These are phyloP conservation scores for Bujurquina vittata DNA, from an alignment of 2,113 vertebrate species.

Conservation along the genomic window DNA sequence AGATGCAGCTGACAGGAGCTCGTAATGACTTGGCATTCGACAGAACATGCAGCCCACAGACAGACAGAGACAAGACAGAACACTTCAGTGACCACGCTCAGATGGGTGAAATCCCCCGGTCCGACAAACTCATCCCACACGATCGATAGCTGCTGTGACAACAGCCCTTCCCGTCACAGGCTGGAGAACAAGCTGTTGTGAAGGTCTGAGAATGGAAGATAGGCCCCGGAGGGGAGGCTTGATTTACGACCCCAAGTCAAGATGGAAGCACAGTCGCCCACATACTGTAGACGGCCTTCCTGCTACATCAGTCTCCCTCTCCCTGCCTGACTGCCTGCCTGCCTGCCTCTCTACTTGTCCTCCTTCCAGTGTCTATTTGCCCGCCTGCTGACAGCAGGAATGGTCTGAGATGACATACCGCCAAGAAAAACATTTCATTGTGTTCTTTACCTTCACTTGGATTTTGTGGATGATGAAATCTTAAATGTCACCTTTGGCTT, in stretches of 20 bases:
- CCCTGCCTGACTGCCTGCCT: slow-evolving; percentile 25
- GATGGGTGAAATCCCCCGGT: slow-evolving; percentile 66
- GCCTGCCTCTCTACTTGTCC: slow-evolving; percentile 39
- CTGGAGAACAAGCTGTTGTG: slow-evolving; percentile 73
- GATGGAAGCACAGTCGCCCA: slow-evolving; percentile 68
- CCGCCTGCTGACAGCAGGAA: slow-evolving; percentile 55
- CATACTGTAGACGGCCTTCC: slow-evolving; percentile 60
- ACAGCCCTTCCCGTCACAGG: slow-evolving; percentile 69
- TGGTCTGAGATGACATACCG: slow-evolving; percentile 52
- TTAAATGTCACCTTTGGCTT: slow-evolving; percentile 49
- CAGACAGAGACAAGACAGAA: slow-evolving; percentile 62
- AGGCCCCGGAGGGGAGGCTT: slow-evolving; percentile 66
- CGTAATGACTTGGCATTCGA: slow-evolving; percentile 32
- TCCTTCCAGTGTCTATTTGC: slow-evolving; percentile 50
- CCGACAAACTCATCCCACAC: slow-evolving; percentile 72
- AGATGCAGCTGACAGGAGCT: slow-evolving; percentile 33
- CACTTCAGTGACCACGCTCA: slow-evolving; percentile 63
- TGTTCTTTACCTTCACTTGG: slow-evolving; percentile 26
- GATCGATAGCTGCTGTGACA: slow-evolving; percentile 77
- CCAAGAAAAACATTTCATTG: slow-evolving; percentile 36
- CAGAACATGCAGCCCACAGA: slow-evolving; percentile 56
- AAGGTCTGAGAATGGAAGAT: slow-evolving; percentile 73
- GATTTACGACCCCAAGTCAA: slow-evolving; percentile 73
- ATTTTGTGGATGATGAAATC: slow-evolving; percentile 16
- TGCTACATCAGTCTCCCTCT: slow-evolving; percentile 62